Evolutionary conservation across 1,140 invertebrate genomes (phyloP).

Genomic region (Pachypeltis micranthus): DNA sequence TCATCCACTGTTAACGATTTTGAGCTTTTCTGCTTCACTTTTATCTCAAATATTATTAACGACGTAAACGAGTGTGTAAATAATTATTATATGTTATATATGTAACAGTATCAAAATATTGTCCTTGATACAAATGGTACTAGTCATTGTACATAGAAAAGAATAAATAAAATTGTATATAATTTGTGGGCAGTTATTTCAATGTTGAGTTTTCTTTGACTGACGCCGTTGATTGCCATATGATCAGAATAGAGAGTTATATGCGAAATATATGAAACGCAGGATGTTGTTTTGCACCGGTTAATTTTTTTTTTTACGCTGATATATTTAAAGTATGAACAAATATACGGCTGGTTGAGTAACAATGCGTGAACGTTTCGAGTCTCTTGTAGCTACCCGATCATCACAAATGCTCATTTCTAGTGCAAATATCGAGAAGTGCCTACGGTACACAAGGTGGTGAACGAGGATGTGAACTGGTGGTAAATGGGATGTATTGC

Average conservation of each 20-base stretch:
- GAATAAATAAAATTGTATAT: constrained; percentile 3
- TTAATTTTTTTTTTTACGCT: constrained; percentile 16
- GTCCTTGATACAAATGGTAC: constrained; percentile 12
- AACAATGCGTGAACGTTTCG: no score
- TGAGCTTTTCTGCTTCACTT: constrained; percentile 6
- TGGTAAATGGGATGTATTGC: no score
- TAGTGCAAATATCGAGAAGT: no score
- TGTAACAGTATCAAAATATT: background rate
- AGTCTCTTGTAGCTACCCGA: no score
- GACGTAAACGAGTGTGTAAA: no score
- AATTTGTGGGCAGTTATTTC: constrained; percentile 10
- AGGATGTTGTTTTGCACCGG: constrained; percentile 13
- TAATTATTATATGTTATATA: no score
- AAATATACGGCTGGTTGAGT: constrained; percentile 18
- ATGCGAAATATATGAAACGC: constrained; percentile 5
- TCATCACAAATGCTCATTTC: no score
- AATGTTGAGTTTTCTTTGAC: constrained; percentile 17
- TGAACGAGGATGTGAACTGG: no score
- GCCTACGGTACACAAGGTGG: no score
- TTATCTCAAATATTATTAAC: no score
- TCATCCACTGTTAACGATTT: no score
- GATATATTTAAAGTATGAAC: constrained; percentile 21
- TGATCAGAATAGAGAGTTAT: background rate
- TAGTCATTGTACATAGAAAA: constrained; percentile 19
- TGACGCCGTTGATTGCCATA: constrained; percentile 21